phyloP scores from a whole-genome alignment of 2,113 vertebrate genomes.

The Chiloscyllium plagiosum region DNA sequence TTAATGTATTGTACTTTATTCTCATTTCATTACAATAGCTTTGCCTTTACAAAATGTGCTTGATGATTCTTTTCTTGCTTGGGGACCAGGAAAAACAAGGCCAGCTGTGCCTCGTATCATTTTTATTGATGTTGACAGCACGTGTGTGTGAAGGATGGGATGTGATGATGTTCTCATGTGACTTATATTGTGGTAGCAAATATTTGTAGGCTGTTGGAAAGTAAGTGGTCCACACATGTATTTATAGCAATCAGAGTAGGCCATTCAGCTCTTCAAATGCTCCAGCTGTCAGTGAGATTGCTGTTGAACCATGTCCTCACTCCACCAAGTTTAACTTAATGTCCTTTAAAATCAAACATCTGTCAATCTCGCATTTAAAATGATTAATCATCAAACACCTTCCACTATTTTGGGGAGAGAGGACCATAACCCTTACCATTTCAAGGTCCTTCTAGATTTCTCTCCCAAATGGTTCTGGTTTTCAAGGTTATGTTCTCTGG shows the following conservation, averaged over 20 bases:
- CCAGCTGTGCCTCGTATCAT: neutral
- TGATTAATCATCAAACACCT: too few species aligned
- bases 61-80: neutral
- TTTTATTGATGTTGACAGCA: neutral
- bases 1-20: neutral
- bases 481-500: too few species aligned
- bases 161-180: neutral
- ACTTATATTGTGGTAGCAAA: neutral
- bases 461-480: too few species aligned
- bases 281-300: too few species aligned
- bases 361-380: neutral
- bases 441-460: too few species aligned
- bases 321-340: neutral
- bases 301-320: too few species aligned
- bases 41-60: neutral
- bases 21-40: neutral
- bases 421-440: too few species aligned
- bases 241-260: neutral
- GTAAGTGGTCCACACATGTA: neutral
- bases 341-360: neutral
- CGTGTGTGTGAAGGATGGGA: neutral
- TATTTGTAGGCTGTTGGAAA: neutral
- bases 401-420: too few species aligned
- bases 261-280: too few species aligned
- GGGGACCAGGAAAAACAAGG: neutral